These are phyloP conservation scores for Eupristina koningsbergeri DNA, from an alignment of 1,140 invertebrate genomes.

Conservation along the genomic window DNA sequence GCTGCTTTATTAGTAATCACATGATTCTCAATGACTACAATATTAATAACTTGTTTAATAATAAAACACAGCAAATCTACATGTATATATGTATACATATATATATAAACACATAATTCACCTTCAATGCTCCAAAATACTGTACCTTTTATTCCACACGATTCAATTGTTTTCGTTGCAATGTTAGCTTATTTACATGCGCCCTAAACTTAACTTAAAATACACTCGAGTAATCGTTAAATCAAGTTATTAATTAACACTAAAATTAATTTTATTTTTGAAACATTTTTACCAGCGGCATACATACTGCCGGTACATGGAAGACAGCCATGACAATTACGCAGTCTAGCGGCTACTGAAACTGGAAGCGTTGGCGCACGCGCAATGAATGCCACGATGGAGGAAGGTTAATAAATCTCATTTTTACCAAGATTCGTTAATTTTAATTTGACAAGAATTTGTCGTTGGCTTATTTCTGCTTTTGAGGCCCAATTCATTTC, in stretches of 20 bases:
- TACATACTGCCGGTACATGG: neutral
- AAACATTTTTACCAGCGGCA: neutral
- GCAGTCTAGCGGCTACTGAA: neutral
- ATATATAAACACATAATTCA: too few species aligned
- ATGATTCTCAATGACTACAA: too few species aligned
- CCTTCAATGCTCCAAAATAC: neutral
- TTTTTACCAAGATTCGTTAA: too few species aligned
- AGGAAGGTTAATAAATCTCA: neutral
- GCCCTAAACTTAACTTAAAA: neutral
- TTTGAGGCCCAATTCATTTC: too few species aligned
- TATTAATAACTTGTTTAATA: too few species aligned
- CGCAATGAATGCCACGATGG: neutral
- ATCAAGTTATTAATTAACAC: neutral
- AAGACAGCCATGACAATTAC: neutral
- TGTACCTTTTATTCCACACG: neutral
- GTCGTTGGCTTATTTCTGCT: too few species aligned
- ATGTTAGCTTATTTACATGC: neutral
- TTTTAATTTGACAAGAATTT: too few species aligned
- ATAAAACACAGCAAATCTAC: too few species aligned
- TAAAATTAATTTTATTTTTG: neutral
- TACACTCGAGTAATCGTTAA: neutral
- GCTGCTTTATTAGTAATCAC: too few species aligned
- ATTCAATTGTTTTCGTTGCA: neutral
- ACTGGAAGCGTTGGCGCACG: too few species aligned
- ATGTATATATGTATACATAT: too few species aligned